Evolutionary conservation across 2,888 invertebrate species (phyloP).

Genomic region (Rhopalosiphum nymphaeae): DNA sequence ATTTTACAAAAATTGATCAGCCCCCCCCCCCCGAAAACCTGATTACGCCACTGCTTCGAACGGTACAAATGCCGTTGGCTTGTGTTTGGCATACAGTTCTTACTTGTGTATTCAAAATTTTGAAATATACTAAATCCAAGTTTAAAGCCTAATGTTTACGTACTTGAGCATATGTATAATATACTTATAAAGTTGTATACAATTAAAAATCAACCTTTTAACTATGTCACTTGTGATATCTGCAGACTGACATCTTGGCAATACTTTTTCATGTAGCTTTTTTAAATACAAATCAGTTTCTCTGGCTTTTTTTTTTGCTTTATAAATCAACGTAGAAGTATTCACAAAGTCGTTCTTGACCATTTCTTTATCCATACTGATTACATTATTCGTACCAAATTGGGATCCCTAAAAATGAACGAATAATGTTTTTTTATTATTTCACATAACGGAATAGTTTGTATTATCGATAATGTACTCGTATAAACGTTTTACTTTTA

Average conservation of each 20-base stretch:
- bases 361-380: background rate
- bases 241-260: constrained; percentile 33
- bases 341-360: constrained; percentile 28
- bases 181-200: background rate
- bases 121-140: background rate
- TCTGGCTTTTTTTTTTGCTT: constrained; percentile 25
- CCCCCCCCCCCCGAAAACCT: no score
- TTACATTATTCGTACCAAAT: background rate
- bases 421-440: no score
- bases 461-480: no score
- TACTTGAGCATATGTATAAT: background rate
- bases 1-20: no score
- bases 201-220: constrained; percentile 36
- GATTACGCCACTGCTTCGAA: background rate
- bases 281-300: constrained; percentile 29
- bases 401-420: constrained; percentile 4
- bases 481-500: no score
- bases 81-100: background rate
- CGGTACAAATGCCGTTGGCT: background rate
- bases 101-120: background rate
- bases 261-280: constrained; percentile 10
- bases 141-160: background rate
- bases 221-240: constrained; percentile 14
- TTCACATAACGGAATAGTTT: no score
- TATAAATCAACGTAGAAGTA: background rate